A percentile compares a stretch with the other conserved stretches of the same genome.
Evolutionary conservation across 2,797 vertebrate species (phyloP).

Genomic region (Masticophis lateralis): DNA sequence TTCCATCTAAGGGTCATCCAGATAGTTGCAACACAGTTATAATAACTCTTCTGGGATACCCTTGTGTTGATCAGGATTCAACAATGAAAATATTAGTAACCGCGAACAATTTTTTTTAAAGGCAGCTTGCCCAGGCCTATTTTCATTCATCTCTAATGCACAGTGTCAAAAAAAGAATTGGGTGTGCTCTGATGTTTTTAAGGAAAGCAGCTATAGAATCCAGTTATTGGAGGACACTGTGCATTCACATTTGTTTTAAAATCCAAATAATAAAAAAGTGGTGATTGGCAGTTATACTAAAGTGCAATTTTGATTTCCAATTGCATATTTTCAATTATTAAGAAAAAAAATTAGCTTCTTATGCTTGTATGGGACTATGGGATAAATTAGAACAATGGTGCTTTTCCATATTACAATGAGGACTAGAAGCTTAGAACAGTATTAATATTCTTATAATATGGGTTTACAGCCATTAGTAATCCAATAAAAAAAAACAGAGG

Average conservation of each 20-base stretch:
- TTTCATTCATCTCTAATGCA: neutral
- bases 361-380: neutral
- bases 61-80: neutral
- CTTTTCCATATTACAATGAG: neutral
- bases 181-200: neutral
- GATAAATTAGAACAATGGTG: neutral
- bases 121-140: neutral
- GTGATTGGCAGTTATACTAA: neutral
- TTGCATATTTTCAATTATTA: neutral
- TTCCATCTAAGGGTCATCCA: neutral
- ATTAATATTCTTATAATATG: neutral
- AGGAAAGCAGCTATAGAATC: neutral
- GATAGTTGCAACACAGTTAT: neutral
- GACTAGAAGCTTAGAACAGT: neutral
- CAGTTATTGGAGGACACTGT: neutral
- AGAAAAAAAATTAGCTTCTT: neutral
- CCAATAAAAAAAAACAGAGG: neutral
- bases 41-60: neutral
- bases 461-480: neutral
- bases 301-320: neutral
- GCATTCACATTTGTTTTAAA: neutral
- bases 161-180: neutral
- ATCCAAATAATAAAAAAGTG: neutral
- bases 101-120: neutral
- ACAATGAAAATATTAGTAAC: neutral